Base-by-base conservation (phyloP, 2,113 vertebrate species). In the Brienomyrus longianalis region DNA sequence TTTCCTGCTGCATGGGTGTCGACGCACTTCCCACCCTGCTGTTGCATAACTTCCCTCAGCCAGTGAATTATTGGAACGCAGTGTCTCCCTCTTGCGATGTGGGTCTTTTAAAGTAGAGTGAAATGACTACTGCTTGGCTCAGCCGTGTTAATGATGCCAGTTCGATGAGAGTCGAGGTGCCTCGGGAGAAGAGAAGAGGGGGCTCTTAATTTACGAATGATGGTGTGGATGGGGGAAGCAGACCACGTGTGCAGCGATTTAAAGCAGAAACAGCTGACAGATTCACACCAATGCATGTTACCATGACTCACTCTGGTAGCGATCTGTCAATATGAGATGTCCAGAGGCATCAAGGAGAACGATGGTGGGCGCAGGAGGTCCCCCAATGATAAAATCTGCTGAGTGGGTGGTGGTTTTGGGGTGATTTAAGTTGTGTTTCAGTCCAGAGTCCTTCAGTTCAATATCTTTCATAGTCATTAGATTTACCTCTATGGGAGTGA, bases 201-300 rank as follows among this genome's bases (percentile, higher is more conserved):
- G 35, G 3, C 31, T 35, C 85, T 86, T 70, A 21, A 45, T 88
- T 54, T 80, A 56, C 31, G 86, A 86, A 59, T 43, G 45, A 48
- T 39, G 66, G 50, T 9, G 47, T n/a, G 7, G 5, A 7, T 35
- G 35, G 87, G 48, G 5, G 23, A 35, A n/a, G 35, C 56, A 43
- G 86, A 77, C 85, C 15, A 86, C 54, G 87, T 7, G 27, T 87
- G 54, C 77, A 62, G 84, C 54, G 86, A 87, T 90, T 84, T 9
- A 21, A 70, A 13, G 27, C n/a, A 17, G 35, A 31, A 35, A 15
- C 51, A 83, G 39, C 31, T 43, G 35, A 39, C 31, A 39, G 74
- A 7, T 19, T 39, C 11, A 77, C 70, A 1, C 27, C 35, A 13
- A 39, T 39, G 31, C 13, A 17, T 11, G 4, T 5, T 17, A 17